Evolutionary conservation across 1,140 invertebrate species (phyloP).

Genomic region (Drosophila orena): DNA sequence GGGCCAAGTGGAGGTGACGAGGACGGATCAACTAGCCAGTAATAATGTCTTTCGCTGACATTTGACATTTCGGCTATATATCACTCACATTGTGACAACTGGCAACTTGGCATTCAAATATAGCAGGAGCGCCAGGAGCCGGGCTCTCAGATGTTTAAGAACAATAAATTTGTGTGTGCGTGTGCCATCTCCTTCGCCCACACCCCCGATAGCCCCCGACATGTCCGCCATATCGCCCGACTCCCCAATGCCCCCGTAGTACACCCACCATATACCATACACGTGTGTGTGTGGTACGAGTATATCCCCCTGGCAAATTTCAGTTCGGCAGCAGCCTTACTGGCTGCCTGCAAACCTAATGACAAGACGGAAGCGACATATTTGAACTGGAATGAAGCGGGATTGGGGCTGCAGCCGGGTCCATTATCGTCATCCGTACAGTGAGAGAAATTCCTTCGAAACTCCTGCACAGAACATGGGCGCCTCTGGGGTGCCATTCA

Average conservation of each 20-base stretch:
- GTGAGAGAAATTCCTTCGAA: neutral
- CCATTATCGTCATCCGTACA: constrained; percentile 44
- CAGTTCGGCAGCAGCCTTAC: constrained; percentile 51
- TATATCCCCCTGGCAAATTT: constrained; percentile 26
- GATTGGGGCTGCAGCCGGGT: constrained; percentile 29
- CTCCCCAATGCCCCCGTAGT: neutral
- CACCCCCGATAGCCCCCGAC: neutral
- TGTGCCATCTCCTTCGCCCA: constrained; percentile 7
- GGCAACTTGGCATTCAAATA: constrained; percentile 83
- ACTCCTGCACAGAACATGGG: no score
- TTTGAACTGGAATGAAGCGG: constrained; percentile 59
- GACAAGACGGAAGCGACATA: constrained; percentile 73
- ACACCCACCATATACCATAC: constrained; percentile 2
- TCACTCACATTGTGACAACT: constrained; percentile 82
- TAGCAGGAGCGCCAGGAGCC: constrained; percentile 38
- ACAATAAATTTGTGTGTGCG: constrained; percentile 72
- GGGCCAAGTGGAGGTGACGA: constrained; percentile 14
- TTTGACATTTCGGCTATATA: constrained; percentile 83
- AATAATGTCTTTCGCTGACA: constrained; percentile 83
- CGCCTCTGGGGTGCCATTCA: no score
- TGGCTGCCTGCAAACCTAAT: constrained; percentile 41
- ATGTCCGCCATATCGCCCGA: neutral
- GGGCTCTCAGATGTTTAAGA: constrained; percentile 65
- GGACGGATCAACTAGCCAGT: constrained; percentile 80
- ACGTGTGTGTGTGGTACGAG: no score